These are phyloP conservation scores for Linyphia triangularis DNA, from an alignment of 2,888 invertebrate genomes.

Conservation along the genomic window DNA sequence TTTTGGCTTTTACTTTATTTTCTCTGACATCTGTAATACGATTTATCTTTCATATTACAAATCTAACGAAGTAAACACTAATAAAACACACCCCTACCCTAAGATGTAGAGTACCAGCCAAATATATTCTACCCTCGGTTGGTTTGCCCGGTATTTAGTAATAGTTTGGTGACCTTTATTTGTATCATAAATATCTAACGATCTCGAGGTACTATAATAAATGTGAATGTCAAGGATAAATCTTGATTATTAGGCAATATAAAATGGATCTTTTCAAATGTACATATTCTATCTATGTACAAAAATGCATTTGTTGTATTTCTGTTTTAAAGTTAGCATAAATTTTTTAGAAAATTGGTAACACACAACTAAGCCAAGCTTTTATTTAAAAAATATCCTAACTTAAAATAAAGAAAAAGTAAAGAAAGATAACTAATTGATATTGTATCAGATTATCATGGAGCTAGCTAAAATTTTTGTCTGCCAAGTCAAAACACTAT, in stretches of 20 bases:
- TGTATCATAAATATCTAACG: neutral
- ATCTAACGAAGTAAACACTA: neutral
- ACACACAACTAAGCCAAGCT: too few relatives aligned
- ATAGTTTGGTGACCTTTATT: constrained; percentile 5
- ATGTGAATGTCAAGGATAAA: neutral
- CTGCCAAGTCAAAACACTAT: too few relatives aligned
- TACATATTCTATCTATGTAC: neutral
- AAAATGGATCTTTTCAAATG: neutral
- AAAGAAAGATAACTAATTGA: too few relatives aligned
- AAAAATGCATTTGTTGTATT: neutral
- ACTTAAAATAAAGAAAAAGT: too few relatives aligned
- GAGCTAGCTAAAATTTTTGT: too few relatives aligned
- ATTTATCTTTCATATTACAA: neutral
- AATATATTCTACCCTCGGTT: neutral
- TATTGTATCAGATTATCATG: too few relatives aligned
- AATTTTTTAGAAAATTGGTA: too few relatives aligned
- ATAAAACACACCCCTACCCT: neutral
- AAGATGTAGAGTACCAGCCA: too few relatives aligned
- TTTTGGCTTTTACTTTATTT: too few relatives aligned
- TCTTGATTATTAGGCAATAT: neutral
- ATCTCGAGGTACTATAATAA: neutral
- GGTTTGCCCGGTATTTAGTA: neutral
- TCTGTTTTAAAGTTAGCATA: neutral
- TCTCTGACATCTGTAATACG: neutral
- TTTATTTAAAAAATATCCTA: too few relatives aligned